These are phyloP conservation scores for Neotragus pygmaeus DNA, from an alignment of 2,113 vertebrate species.

Conservation along the genomic window DNA sequence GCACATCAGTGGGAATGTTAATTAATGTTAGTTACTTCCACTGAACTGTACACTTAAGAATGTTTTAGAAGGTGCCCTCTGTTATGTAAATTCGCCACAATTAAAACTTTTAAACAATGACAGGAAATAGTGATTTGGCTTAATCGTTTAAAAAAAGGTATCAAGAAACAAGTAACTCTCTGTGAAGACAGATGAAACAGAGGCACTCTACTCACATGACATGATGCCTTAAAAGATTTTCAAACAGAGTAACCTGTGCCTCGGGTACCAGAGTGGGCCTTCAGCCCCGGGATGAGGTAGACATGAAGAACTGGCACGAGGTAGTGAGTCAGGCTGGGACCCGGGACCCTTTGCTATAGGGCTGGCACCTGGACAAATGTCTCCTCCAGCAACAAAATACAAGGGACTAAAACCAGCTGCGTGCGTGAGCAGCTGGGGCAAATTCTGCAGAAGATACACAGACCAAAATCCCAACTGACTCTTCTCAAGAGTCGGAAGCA, in stretches of 20 bases:
- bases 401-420: neutral
- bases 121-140: neutral
- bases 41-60: neutral
- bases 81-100: neutral
- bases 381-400: neutral
- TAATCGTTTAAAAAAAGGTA: neutral
- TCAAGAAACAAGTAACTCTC: neutral
- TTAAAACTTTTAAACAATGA: neutral
- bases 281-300: neutral
- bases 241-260: neutral
- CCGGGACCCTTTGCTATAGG: neutral
- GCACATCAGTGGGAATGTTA: neutral
- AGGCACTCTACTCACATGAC: neutral
- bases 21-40: neutral
- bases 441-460: neutral
- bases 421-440: neutral
- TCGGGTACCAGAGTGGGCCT: neutral
- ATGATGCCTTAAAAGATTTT: neutral
- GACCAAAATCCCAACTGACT: neutral
- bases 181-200: neutral
- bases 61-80: neutral
- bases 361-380: neutral
- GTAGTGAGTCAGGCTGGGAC: neutral
- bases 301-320: neutral
- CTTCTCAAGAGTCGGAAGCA: neutral